Evolutionary conservation across 2,797 vertebrate genomes (phyloP), one percentile per base, ranked within the genome.

Genomic region (Hapalemur alaotrensis): DNA sequence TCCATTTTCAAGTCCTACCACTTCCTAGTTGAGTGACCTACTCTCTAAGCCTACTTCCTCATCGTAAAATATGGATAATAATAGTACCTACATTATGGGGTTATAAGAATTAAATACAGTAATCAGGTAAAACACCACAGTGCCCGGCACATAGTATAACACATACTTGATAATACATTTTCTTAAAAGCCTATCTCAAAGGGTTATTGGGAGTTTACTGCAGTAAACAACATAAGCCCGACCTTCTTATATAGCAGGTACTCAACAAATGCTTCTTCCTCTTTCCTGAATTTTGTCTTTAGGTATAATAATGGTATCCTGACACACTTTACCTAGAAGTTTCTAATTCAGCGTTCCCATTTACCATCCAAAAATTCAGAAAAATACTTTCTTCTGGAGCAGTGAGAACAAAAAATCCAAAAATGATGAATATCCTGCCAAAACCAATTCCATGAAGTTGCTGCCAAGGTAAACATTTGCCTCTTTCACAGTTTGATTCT

Each of bases 151-250:
- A 61, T 7, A 43, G 61, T 52, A 91, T 5, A 69, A 25, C 4
- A 59, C 57, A 59, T 69, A 30, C 80, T 83, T 69, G 22, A 69
- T 69, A 70, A 91, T 30, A 18, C 7, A 83, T 87, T 91, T 89
- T 81, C 35, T 85, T 94, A 88, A 95, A 95, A 92, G 84, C n/a
- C 54, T 43, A 22, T 76, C 81, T 89, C 59, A 80, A 93, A 76
- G 52, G 22, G 32, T n/a, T 75, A 59, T 5, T 61, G n/a, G 43
- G 73, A 14, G 17, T 30, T 80, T 86, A 72, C n/a, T 70, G 93
- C 38, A 87, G 18, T 63, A 80, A 81, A 88, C 7, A 48, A 57
- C 63, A 63, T 2, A 85, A 28, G 9, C 15, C 50, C 70, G 67
- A 28, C 1, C 38, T 89, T 67, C 61, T 32, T 43, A 81, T 32